A percentile compares a stretch with the other conserved stretches of the same genome.
Conservation (phyloP, 2,113 vertebrate genomes). For the Perca flavescens region DNA sequence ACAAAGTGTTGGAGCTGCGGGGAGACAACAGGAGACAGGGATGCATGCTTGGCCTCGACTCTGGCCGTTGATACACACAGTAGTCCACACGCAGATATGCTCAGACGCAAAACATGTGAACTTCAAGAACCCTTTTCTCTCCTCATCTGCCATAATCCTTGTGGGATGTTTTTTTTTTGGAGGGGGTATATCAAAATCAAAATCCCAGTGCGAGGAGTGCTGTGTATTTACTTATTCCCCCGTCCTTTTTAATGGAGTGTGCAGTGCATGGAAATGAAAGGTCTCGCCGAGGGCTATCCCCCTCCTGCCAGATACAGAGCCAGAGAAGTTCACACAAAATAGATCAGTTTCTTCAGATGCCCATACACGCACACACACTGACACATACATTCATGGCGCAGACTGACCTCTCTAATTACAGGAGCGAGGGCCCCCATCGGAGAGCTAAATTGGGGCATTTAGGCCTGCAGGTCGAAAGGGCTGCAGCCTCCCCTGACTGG, state of each 20-base stretch:
- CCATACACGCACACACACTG: constrained; percentile 19
- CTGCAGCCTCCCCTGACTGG: constrained; percentile 40
- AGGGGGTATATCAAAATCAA: constrained; percentile 74
- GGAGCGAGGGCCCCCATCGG: constrained; percentile 17
- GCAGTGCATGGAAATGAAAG: constrained; percentile 83
- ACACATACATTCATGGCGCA: constrained; percentile 29
- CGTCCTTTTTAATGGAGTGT: constrained; percentile 81
- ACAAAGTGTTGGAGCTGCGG: constrained; percentile 48
- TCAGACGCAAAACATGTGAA: constrained; percentile 46
- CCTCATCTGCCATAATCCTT: constrained; percentile 62
- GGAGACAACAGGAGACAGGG: constrained; percentile 36
- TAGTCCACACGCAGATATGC: constrained; percentile 19
- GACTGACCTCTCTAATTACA: constrained; percentile 71
- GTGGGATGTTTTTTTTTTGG: constrained; percentile 66
- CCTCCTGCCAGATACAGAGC: constrained; percentile 60
- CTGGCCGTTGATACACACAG: constrained; percentile 34
- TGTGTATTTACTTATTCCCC: constrained; percentile 82
- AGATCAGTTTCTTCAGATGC: constrained; percentile 51
- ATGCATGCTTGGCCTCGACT: constrained; percentile 38
- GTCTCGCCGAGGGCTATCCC: constrained; percentile 76
- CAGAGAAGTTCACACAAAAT: constrained; percentile 63
- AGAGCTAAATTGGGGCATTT: constrained; percentile 54
- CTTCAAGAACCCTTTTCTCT: constrained; percentile 45
- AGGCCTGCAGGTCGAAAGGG: constrained; percentile 46
- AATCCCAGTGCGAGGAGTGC: constrained; percentile 74